Evolutionary conservation across 2,113 vertebrate species (phyloP).

Genomic region (Copsychus sechellarum): DNA sequence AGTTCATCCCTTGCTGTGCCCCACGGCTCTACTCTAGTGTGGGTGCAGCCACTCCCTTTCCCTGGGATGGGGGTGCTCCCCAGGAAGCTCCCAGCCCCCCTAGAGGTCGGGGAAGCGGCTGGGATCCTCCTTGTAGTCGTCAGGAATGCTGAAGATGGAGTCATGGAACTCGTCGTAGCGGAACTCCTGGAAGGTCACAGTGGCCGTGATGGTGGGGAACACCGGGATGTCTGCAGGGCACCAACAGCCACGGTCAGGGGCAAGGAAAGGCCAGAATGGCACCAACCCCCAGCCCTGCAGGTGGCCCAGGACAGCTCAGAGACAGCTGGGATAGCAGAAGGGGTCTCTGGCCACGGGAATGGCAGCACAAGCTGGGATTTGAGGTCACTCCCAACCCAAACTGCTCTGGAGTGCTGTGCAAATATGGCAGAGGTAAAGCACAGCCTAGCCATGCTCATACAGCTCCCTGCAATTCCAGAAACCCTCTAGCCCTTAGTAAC

Average conservation of each 20-base stretch:
- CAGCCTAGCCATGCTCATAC: not conserved
- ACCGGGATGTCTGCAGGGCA: slow-evolving; percentile 88
- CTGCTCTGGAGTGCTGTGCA: not conserved
- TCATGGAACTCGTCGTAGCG: slow-evolving; percentile 90
- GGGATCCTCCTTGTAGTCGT: slow-evolving; percentile 96
- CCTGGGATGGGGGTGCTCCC: not conserved
- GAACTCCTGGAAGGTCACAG: slow-evolving; percentile 99
- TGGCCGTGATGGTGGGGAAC: slow-evolving; percentile 98
- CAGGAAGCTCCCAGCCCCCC: not conserved
- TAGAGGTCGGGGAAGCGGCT: slow-evolving; percentile 97
- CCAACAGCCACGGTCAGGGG: not conserved
- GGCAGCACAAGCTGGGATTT: not conserved
- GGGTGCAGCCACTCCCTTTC: not conserved
- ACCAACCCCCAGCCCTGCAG: fast-evolving
- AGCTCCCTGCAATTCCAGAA: not conserved
- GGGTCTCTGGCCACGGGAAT: not conserved
- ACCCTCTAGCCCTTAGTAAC: fast-evolving
- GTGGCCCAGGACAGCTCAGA: not conserved
- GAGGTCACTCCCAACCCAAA: not conserved
- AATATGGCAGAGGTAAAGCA: fast-evolving
- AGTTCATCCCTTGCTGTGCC: slow-evolving; percentile 11
- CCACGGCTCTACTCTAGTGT: not conserved
- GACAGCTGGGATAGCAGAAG: fast-evolving
- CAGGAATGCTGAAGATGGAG: slow-evolving; percentile 91
- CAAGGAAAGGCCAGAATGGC: fast-evolving